These are phyloP conservation scores for Oryctolagus cuniculus DNA, from an alignment of 2,113 vertebrate genomes.

Conservation along the genomic window DNA sequence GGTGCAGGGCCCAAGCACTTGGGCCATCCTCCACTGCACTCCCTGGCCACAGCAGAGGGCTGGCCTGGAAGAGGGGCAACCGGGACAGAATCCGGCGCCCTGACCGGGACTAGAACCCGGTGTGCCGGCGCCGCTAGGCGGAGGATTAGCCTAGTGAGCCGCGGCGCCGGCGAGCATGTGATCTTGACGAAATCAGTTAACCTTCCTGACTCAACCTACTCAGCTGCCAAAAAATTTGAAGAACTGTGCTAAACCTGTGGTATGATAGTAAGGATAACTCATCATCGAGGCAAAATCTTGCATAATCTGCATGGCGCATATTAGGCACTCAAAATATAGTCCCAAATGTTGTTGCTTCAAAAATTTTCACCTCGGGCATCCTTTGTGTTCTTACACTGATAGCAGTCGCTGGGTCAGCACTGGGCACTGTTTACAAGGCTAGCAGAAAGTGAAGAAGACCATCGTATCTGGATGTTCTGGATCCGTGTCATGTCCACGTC, in stretches of 20 bases:
- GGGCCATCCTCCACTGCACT: no score
- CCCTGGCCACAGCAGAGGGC: no score
- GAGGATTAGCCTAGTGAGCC: no score
- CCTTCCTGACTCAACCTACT: not conserved
- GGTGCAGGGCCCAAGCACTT: no score
- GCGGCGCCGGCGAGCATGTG: no score
- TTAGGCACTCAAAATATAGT: constrained; percentile 14
- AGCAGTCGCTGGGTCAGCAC: not conserved
- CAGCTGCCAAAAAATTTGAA: not conserved
- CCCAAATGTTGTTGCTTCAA: not conserved
- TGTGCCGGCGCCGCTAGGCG: no score
- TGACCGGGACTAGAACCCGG: no score
- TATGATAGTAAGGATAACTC: not conserved
- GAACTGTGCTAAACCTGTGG: not conserved
- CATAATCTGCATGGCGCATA: not conserved
- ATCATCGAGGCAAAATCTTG: not conserved
- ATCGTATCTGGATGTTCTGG: not conserved
- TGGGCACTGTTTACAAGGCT: not conserved
- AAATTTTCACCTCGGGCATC: not conserved
- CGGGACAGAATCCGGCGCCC: no score
- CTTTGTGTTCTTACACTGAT: not conserved
- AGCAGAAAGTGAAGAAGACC: not conserved
- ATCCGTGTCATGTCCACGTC: not conserved
- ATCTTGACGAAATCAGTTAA: constrained; percentile 16
- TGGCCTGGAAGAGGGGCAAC: no score